A percentile compares a stretch with the other conserved stretches of the same genome.
phyloP scores from a whole-genome alignment of 1,140 invertebrate genomes.

The Octopus bimaculoides region DNA sequence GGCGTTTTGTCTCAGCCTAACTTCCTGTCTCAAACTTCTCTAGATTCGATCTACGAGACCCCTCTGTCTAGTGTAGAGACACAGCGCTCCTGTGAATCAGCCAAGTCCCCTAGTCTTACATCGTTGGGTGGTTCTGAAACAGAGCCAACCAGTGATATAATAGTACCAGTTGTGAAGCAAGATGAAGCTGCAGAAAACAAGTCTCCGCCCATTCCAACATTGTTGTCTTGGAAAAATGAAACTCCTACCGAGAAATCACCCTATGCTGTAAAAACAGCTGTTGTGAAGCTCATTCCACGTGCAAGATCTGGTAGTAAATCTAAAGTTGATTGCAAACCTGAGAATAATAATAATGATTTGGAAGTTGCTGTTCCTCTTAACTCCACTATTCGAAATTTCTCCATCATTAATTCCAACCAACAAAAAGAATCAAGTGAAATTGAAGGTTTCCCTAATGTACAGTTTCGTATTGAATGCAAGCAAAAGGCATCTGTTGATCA shows the following conservation, averaged over 20 bases:
- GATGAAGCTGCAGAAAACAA: background rate
- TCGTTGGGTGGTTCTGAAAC: constrained; percentile 15
- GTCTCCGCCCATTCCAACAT: background rate
- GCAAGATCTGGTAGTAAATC: background rate
- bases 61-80: constrained; percentile 24
- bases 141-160: background rate
- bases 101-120: constrained; percentile 10
- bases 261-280: constrained; percentile 1
- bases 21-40: background rate
- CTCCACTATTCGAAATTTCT: too few relatives aligned
- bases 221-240: background rate
- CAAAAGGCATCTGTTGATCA: too few relatives aligned
- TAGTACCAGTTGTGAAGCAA: background rate
- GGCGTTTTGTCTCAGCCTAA: background rate
- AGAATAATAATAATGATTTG: background rate
- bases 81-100: constrained; percentile 8
- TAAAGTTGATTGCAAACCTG: constrained; percentile 1
- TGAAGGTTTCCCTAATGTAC: too few relatives aligned
- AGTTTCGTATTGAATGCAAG: too few relatives aligned
- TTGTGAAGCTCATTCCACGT: constrained; percentile 4
- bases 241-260: background rate
- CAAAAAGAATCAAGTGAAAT: too few relatives aligned
- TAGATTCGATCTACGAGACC: constrained; percentile 20
- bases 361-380: too few relatives aligned
- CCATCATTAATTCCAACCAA: too few relatives aligned